Conservation (phyloP, 2,113 vertebrate genomes). For the Ovis aries region DNA sequence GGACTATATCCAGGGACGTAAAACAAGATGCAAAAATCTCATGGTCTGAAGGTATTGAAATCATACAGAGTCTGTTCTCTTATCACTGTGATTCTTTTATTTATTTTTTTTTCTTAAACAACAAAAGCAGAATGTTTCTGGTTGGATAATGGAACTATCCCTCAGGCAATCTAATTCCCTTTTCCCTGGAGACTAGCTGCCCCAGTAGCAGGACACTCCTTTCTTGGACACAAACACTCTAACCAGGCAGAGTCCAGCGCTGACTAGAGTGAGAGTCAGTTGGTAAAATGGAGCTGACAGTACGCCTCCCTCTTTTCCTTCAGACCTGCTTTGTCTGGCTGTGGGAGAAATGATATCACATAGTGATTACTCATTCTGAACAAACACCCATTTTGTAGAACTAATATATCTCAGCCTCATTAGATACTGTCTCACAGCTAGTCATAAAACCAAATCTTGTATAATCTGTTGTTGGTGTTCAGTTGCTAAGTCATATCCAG, state of each 20-base stretch:
- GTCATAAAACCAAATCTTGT: background rate
- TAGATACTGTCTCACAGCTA: background rate
- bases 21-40: background rate
- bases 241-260: too few species aligned
- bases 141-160: background rate
- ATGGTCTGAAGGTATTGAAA: background rate
- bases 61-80: background rate
- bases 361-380: background rate
- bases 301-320: background rate
- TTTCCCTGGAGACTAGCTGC: background rate
- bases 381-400: background rate
- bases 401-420: rapidly evolving
- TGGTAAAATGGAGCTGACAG: background rate
- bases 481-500: background rate
- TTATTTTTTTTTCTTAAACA: background rate
- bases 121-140: background rate
- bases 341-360: background rate
- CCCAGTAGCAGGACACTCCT: background rate
- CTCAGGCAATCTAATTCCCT: background rate
- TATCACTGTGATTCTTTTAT: background rate
- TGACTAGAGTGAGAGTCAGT: background rate
- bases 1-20: background rate
- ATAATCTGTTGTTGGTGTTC: background rate
- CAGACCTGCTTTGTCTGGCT: background rate
- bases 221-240: background rate